phyloP scores from a whole-genome alignment of 1,140 invertebrate genomes.

The Eriocheir sinensis region DNA sequence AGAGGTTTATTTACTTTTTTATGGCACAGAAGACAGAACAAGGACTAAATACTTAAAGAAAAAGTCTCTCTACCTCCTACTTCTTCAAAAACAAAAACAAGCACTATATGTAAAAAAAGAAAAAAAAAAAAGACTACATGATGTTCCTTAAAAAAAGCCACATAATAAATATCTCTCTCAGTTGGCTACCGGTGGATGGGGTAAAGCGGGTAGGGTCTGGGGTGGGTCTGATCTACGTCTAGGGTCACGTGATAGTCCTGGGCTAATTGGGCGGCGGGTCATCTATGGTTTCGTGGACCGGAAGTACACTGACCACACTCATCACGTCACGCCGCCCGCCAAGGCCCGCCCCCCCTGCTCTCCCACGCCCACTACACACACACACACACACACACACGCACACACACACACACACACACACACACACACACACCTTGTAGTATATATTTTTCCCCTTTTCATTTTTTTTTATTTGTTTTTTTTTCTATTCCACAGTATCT shows the following conservation, averaged over 20 bases:
- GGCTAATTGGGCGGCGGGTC: slow-evolving; percentile 65
- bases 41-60: too few relatives aligned
- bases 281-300: slow-evolving; percentile 69
- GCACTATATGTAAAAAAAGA: too few relatives aligned
- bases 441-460: background rate
- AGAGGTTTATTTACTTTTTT: too few relatives aligned
- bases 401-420: background rate
- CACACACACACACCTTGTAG: background rate
- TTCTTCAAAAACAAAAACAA: too few relatives aligned
- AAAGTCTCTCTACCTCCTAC: too few relatives aligned
- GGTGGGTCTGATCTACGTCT: background rate
- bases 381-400: background rate
- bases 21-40: too few relatives aligned
- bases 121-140: too few relatives aligned
- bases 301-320: slow-evolving; percentile 65
- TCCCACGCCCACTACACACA: background rate
- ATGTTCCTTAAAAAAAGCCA: too few relatives aligned
- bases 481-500: background rate
- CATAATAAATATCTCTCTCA: too few relatives aligned
- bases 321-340: slow-evolving; percentile 24
- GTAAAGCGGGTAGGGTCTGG: background rate
- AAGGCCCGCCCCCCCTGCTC: background rate
- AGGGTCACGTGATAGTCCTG: slow-evolving; percentile 68
- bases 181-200: background rate
- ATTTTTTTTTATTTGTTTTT: background rate